Conservation (phyloP, 2,113 vertebrate species). For the Rhinichthys klamathensis region DNA sequence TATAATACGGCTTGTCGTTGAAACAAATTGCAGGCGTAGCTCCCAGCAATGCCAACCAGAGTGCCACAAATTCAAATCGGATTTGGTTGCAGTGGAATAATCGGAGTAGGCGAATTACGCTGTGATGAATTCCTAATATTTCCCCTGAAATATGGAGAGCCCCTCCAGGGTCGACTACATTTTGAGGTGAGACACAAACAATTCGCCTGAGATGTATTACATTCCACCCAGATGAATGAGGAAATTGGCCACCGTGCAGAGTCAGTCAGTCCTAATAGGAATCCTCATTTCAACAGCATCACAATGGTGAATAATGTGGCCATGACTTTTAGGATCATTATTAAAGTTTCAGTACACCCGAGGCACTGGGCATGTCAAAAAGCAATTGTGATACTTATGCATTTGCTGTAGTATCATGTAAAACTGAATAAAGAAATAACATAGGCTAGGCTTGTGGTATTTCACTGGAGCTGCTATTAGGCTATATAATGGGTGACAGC, state of each 20-base stretch:
- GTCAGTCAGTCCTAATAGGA: slow-evolving; percentile 64
- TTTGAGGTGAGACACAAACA: slow-evolving; percentile 68
- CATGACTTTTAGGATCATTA: slow-evolving; percentile 46
- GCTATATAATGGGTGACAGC: background rate
- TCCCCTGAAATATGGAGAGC: slow-evolving; percentile 65
- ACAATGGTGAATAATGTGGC: slow-evolving; percentile 67
- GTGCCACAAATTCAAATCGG: slow-evolving; percentile 71
- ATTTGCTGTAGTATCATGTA: background rate
- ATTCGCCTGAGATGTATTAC: slow-evolving; percentile 73
- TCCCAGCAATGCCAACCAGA: slow-evolving; percentile 61
- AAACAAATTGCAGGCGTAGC: slow-evolving; percentile 69
- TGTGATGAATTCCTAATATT: slow-evolving; percentile 71
- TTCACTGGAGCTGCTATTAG: background rate
- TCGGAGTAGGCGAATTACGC: slow-evolving; percentile 69
- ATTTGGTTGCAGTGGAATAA: slow-evolving; percentile 67
- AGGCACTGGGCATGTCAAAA: slow-evolving; percentile 21
- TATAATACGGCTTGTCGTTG: slow-evolving; percentile 69
- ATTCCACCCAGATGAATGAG: slow-evolving; percentile 67
- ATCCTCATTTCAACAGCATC: slow-evolving; percentile 73
- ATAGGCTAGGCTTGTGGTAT: background rate
- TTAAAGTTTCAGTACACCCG: slow-evolving; percentile 45
- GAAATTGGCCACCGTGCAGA: slow-evolving; percentile 64
- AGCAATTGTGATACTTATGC: background rate
- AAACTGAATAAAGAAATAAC: background rate
- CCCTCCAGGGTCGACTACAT: slow-evolving; percentile 63